Percentiles rank a stretch among this genome's conserved stretches.
These are phyloP conservation scores for Corythoichthys intestinalis DNA, from an alignment of 2,113 vertebrate genomes.

Conservation along the genomic window DNA sequence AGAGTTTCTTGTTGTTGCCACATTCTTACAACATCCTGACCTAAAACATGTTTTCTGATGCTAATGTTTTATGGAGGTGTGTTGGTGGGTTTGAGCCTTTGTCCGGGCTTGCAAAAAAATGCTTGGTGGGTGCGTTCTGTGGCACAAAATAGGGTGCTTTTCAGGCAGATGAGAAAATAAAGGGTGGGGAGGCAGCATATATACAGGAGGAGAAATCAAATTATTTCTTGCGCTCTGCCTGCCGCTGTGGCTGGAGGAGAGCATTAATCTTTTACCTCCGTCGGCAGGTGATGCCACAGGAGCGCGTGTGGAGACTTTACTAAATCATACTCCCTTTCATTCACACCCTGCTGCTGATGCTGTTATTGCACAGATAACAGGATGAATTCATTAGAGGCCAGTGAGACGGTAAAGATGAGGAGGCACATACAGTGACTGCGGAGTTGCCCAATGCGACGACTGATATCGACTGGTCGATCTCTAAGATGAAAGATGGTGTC, in stretches of 20 bases:
- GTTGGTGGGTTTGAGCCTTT: conserved; percentile 18
- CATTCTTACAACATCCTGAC: conserved; percentile 69
- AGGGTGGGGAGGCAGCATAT: conserved; percentile 40
- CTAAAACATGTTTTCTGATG: conserved; percentile 43
- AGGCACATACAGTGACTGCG: background rate
- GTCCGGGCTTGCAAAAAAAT: background rate
- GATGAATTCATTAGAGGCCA: conserved; percentile 1
- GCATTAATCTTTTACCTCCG: conserved; percentile 63
- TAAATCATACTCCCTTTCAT: conserved; percentile 28
- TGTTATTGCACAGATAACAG: conserved; percentile 19
- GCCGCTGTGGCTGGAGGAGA: conserved; percentile 57
- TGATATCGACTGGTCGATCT: too few species aligned
- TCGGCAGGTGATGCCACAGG: conserved; percentile 52
- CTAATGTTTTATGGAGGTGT: conserved; percentile 37
- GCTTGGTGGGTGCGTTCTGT: conserved; percentile 10
- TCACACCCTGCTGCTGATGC: conserved; percentile 25
- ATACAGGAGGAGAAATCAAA: conserved; percentile 65
- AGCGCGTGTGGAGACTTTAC: conserved; percentile 31
- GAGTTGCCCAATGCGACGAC: too few species aligned
- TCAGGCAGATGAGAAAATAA: conserved; percentile 52
- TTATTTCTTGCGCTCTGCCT: conserved; percentile 67
- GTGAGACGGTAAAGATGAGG: background rate
- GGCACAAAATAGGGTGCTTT: conserved; percentile 40
- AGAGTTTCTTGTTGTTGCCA: conserved; percentile 66
- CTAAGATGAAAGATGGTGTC: too few species aligned